Evolutionary conservation across 1,140 invertebrate genomes (phyloP).

Genomic region (Contarinia nasturtii): DNA sequence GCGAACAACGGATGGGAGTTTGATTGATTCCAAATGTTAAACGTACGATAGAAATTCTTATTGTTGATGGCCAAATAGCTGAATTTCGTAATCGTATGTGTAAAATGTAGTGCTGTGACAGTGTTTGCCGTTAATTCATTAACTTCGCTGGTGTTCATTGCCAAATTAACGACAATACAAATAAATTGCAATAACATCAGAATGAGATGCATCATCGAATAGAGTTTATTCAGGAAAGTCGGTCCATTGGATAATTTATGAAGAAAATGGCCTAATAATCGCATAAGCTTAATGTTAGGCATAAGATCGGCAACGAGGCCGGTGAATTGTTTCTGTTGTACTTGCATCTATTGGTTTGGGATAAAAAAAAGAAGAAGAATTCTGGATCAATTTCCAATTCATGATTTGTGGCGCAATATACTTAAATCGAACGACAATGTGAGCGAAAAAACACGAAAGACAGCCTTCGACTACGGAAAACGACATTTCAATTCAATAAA

Average conservation of each 20-base stretch:
- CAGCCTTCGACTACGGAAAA: too few species aligned
- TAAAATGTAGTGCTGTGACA: slow-evolving; percentile 61
- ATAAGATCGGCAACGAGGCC: slow-evolving; percentile 63
- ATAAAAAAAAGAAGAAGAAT: neutral
- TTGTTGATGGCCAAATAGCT: slow-evolving; percentile 49
- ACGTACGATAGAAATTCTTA: slow-evolving; percentile 54
- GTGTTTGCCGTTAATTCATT: slow-evolving; percentile 64
- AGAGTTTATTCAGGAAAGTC: slow-evolving; percentile 33
- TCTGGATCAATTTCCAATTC: neutral
- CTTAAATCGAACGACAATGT: too few species aligned
- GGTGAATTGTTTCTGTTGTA: slow-evolving; percentile 12
- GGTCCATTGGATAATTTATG: slow-evolving; percentile 51
- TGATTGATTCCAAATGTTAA: slow-evolving; percentile 59
- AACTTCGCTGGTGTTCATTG: slow-evolving; percentile 49
- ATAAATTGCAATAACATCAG: slow-evolving; percentile 42
- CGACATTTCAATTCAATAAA: too few species aligned
- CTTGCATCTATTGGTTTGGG: slow-evolving; percentile 3
- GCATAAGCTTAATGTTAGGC: slow-evolving; percentile 62
- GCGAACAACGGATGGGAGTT: slow-evolving; percentile 66
- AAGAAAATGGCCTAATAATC: slow-evolving; percentile 51
- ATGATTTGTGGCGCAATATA: neutral
- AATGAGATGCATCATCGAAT: slow-evolving; percentile 36
- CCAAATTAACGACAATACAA: slow-evolving; percentile 44
- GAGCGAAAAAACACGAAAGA: too few species aligned
- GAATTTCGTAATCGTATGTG: slow-evolving; percentile 53